Conservation (phyloP, 1,140 invertebrate genomes). For the Copidosoma floridanum region DNA sequence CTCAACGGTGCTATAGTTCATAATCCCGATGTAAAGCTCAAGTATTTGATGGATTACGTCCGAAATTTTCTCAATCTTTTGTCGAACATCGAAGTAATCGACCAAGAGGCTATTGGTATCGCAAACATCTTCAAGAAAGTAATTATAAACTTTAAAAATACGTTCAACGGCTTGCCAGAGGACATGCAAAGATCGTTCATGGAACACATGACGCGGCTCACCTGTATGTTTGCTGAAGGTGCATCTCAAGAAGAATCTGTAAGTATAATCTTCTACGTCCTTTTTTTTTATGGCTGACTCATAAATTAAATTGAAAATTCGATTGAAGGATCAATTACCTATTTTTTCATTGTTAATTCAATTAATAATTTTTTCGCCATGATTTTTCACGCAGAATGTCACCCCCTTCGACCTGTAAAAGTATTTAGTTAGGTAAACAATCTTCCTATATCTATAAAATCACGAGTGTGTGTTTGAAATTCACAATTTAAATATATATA, state of each 20-base stretch:
- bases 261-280: slow-evolving; percentile 31
- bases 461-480: too few species aligned
- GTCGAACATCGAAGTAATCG: slow-evolving; percentile 63
- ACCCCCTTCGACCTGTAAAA: too few species aligned
- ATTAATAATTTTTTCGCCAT: too few species aligned
- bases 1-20: slow-evolving; percentile 71
- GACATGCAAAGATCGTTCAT: slow-evolving; percentile 58
- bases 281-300: too few species aligned
- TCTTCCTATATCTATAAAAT: too few species aligned
- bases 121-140: slow-evolving; percentile 67
- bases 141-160: slow-evolving; percentile 62
- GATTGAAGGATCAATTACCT: too few species aligned
- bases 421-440: too few species aligned
- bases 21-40: slow-evolving; percentile 60
- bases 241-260: slow-evolving; percentile 75
- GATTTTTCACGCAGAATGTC: too few species aligned
- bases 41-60: slow-evolving; percentile 72
- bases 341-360: too few species aligned
- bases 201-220: slow-evolving; percentile 69
- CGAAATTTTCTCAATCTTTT: slow-evolving; percentile 69
- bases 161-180: slow-evolving; percentile 53
- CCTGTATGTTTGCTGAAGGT: slow-evolving; percentile 72
- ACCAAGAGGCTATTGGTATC: slow-evolving; percentile 66
- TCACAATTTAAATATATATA: too few species aligned
- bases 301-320: too few species aligned